These are phyloP conservation scores for Liopterus haemorrhoidalis DNA, from an alignment of 2,888 invertebrate genomes.

Conservation along the genomic window DNA sequence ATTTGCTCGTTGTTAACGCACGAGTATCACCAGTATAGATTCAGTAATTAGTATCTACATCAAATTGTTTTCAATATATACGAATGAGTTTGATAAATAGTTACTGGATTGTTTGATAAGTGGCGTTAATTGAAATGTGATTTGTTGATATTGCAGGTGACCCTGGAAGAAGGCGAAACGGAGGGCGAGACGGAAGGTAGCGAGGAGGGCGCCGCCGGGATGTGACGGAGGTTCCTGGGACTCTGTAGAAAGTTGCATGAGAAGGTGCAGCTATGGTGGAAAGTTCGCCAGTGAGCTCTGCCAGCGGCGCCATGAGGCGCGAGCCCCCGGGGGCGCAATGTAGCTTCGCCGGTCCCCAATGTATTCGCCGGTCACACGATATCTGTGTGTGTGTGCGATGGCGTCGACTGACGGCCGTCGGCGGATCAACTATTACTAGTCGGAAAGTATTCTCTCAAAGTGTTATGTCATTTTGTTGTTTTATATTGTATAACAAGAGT, in stretches of 20 bases:
- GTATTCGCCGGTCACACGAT: too few relatives aligned
- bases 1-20: constrained; percentile 3
- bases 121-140: not conserved
- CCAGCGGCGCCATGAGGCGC: too few relatives aligned
- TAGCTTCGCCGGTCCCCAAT: too few relatives aligned
- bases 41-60: not conserved
- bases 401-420: too few relatives aligned
- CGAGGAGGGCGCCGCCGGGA: constrained; percentile 61
- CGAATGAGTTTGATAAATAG: too few relatives aligned
- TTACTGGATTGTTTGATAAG: constrained; percentile 7
- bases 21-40: not conserved
- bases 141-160: constrained; percentile 54
- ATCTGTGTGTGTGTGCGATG: too few relatives aligned
- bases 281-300: constrained; percentile 71
- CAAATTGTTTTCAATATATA: too few relatives aligned
- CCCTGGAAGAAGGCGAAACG: constrained; percentile 79
- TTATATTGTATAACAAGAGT: constrained; percentile 25
- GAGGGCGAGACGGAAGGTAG: constrained; percentile 50
- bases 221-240: constrained; percentile 91
- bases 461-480: constrained; percentile 25
- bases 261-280: constrained; percentile 85
- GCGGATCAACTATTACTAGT: too few relatives aligned
- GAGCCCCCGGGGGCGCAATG: too few relatives aligned
- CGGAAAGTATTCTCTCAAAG: constrained; percentile 18
- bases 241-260: constrained; percentile 85